Evolutionary conservation across 2,888 invertebrate genomes (phyloP), one percentile per base, ranked within the genome.

Genomic region (Drosophila anomalipes): DNA sequence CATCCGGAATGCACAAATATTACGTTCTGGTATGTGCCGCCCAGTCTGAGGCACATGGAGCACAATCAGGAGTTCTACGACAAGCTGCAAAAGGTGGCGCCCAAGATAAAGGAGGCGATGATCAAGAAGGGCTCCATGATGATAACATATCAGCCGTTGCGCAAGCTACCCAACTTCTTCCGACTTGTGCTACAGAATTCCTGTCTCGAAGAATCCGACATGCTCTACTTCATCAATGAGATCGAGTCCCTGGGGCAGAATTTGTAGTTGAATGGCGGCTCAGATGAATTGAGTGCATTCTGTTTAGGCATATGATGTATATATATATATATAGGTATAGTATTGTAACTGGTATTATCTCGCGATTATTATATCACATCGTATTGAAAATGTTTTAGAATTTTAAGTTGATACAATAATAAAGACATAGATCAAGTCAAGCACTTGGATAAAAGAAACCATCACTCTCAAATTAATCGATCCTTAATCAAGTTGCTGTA

Each of bases 1-100:
- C 94, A 97, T 85, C 98, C 99, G 0, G 97, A 99, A 93, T 99
- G 97, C 91, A 97, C 98, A 4, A 99, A 99, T 92, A 95, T 99
- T 12, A 98, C 98, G 93, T 99, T 99, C 93, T 99, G 99, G 98
- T 99, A 98, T 92, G 93, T 98, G 19, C 99, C 99, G 0, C 95
- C 95, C n/a, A 96, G 95, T 91, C 94, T 95, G 77, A 94, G 95
- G 77, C 71, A 83, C 14, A 75, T 90, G 83, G 86, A 91, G 52
- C 92, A 91, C 64, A 94, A 95, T 51, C 93, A 94, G 32, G 95
- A 95, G 83, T 96, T 94, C 90, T 94, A 94, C 80, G 95, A 95
- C 79, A 95, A 95, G 88, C 92, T 98, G 58, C 96, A 97, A 92
- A 95, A 95, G 94, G 95, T 99, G 52, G 98, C 98, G 0, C 98